These are phyloP conservation scores for Rhagium mordax DNA, from an alignment of 2,888 invertebrate species.

Conservation along the genomic window DNA sequence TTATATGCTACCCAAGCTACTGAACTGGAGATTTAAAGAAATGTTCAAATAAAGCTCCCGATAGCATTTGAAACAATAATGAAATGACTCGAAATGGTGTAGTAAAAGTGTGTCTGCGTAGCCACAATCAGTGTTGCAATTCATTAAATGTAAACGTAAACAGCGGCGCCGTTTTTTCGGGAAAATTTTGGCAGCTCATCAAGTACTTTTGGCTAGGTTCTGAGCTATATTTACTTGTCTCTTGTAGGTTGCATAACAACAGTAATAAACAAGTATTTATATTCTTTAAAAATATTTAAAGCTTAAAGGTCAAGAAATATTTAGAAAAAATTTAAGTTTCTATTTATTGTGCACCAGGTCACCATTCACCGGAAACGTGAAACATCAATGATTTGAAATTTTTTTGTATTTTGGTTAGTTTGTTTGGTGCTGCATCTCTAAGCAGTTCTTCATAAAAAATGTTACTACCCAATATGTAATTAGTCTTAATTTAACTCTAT, in stretches of 20 bases:
- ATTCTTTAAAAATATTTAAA: neutral
- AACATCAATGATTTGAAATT: neutral
- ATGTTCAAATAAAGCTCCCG: too few species aligned
- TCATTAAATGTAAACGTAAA: conserved; percentile 9
- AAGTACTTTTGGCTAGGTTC: conserved; percentile 23
- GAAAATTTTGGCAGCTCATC: conserved; percentile 22
- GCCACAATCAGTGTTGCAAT: neutral
- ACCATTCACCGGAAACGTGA: conserved; percentile 2
- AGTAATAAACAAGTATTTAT: conserved; percentile 6
- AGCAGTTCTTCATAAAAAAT: neutral
- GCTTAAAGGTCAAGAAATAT: neutral
- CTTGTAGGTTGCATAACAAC: conserved; percentile 11
- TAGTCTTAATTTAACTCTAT: too few species aligned
- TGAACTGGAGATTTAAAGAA: too few species aligned
- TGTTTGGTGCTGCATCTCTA: neutral
- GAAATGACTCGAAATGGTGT: conserved; percentile 1
- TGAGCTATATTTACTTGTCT: conserved; percentile 18
- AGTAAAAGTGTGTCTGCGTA: conserved; percentile 7
- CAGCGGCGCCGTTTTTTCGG: conserved; percentile 19
- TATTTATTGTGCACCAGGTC: neutral
- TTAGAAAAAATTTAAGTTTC: neutral
- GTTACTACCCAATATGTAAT: too few species aligned
- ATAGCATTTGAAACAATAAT: too few species aligned
- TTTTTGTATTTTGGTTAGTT: neutral
- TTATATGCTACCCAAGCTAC: too few species aligned